These are phyloP conservation scores for Pan troglodytes DNA, from an alignment of 2,113 vertebrate species.

Conservation along the genomic window NHGRI_mPanTro3-v2.1_pri NC_072403.2:7749001-7749500, in stretches of 20 bases:
- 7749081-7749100: too few species aligned
- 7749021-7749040: not conserved
- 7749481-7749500: not conserved
- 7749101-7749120: not conserved
- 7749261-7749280: not conserved
- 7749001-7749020: not conserved
- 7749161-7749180: not conserved
- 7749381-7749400: not conserved
- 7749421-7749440: not conserved
- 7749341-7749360: not conserved
- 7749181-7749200: not conserved
- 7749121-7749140: not conserved
- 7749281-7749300: not conserved
- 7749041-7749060: not conserved
- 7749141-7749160: not conserved
- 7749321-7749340: not conserved
- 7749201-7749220: not conserved
- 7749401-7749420: not conserved
- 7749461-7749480: not conserved
- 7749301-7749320: not conserved
- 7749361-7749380: conserved; percentile 13
- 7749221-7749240: not conserved
- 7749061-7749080: accelerated
- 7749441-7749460: not conserved
- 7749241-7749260: not conserved